Evolutionary conservation across 2,113 vertebrate genomes (phyloP).

Genomic region (Nothoprocta perdicaria): DNA sequence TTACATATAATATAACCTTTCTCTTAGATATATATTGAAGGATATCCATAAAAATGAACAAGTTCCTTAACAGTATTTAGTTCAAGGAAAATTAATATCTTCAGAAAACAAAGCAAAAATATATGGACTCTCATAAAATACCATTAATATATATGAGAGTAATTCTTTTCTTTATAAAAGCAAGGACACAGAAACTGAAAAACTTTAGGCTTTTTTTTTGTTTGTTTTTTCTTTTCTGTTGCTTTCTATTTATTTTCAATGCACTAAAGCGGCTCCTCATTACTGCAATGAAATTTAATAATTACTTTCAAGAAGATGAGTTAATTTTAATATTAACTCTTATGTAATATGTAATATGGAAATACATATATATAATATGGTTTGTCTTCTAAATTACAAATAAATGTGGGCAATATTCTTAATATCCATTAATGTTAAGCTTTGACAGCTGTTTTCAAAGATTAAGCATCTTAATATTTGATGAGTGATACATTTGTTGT

Average conservation of each 20-base stretch:
- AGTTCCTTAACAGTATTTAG: background rate
- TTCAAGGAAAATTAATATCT: background rate
- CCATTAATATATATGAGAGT: background rate
- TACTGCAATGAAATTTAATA: constrained; percentile 22
- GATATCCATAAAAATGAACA: background rate
- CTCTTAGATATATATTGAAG: background rate
- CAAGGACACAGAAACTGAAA: background rate
- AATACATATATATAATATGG: background rate
- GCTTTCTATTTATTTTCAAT: background rate
- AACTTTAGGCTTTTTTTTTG: background rate
- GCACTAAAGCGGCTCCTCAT: background rate
- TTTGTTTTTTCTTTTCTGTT: background rate
- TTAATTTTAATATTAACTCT: background rate
- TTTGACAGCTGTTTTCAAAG: constrained; percentile 46
- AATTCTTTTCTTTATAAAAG: background rate
- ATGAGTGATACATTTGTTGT: constrained; percentile 20
- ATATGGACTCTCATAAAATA: background rate
- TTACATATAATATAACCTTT: background rate
- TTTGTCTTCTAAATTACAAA: constrained; percentile 34
- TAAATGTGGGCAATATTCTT: constrained; percentile 20
- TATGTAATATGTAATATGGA: background rate
- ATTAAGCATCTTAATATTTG: constrained; percentile 39
- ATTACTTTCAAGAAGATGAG: background rate
- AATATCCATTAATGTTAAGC: constrained; percentile 56
- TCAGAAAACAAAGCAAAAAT: background rate